These are phyloP conservation scores for Ormyrus nitidulus DNA, from an alignment of 2,888 invertebrate genomes.

Conservation along the genomic window DNA sequence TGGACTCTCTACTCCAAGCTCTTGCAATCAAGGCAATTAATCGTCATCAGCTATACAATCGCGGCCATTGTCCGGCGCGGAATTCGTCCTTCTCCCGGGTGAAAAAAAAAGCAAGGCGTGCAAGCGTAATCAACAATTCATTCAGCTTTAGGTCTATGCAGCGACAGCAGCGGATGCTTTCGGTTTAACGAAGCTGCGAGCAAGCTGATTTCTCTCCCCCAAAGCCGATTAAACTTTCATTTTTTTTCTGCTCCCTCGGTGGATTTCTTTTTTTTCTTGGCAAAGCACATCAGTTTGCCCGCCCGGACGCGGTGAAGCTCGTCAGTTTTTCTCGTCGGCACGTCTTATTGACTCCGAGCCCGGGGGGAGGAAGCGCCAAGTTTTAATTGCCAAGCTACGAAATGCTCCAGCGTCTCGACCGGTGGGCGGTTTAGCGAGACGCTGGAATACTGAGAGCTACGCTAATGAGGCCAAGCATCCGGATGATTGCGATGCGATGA, in stretches of 20 bases:
- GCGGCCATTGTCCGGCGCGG: background rate
- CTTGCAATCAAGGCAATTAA: background rate
- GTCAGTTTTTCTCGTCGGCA: too few species aligned
- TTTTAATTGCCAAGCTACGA: too few species aligned
- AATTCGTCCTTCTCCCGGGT: background rate
- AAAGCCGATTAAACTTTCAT: slow-evolving; percentile 1
- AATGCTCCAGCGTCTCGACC: too few species aligned
- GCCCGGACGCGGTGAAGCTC: too few species aligned
- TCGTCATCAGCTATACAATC: background rate
- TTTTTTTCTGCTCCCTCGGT: background rate
- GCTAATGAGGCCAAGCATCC: too few species aligned
- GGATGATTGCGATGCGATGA: too few species aligned
- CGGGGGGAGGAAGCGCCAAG: too few species aligned
- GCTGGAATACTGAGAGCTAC: too few species aligned
- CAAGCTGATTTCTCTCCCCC: background rate
- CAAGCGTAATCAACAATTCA: slow-evolving; percentile 21
- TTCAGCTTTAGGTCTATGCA: slow-evolving; percentile 1
- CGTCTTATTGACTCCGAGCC: too few species aligned
- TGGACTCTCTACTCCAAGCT: too few species aligned
- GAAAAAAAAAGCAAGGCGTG: background rate
- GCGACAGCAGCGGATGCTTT: background rate
- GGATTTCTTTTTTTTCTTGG: background rate
- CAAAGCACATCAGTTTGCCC: background rate
- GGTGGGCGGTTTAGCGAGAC: too few species aligned
- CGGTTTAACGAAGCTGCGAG: background rate